Conservation (phyloP, 2,888 invertebrate species). For the Melieria picta region DNA sequence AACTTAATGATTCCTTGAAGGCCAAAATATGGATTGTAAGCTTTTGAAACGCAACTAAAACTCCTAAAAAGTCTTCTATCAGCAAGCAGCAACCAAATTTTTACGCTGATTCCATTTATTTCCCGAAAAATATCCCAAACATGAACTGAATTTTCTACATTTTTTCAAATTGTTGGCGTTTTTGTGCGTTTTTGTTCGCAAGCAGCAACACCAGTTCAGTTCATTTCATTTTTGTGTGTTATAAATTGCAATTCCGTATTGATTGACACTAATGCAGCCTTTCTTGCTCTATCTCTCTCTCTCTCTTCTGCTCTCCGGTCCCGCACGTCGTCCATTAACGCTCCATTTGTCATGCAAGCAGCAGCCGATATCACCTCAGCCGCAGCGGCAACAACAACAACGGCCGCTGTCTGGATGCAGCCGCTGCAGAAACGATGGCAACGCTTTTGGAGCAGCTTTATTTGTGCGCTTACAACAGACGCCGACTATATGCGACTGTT, state of each 20-base stretch:
- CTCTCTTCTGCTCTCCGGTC: conserved; percentile 1
- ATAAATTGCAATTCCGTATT: conserved; percentile 26
- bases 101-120: too few relatives aligned
- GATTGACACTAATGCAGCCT: conserved; percentile 29
- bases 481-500: conserved; percentile 23
- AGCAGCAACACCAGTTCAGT: too few relatives aligned
- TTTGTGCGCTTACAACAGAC: conserved; percentile 17
- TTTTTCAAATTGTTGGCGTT: too few relatives aligned
- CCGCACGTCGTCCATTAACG: background rate
- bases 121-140: too few relatives aligned
- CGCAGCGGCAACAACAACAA: conserved; percentile 24
- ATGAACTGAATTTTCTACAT: too few relatives aligned
- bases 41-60: too few relatives aligned
- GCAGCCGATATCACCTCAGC: conserved; percentile 38
- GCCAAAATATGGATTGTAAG: too few relatives aligned
- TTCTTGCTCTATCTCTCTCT: conserved; percentile 19
- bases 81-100: too few relatives aligned
- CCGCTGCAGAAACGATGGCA: conserved; percentile 25
- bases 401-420: conserved; percentile 15
- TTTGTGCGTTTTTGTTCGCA: too few relatives aligned
- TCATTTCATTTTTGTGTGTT: too few relatives aligned
- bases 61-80: too few relatives aligned
- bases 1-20: too few relatives aligned
- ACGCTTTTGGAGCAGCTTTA: conserved; percentile 23
- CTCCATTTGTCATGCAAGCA: background rate